phyloP scores from a whole-genome alignment of 2,797 vertebrate genomes.

The Hemibagrus guttatus region DNA sequence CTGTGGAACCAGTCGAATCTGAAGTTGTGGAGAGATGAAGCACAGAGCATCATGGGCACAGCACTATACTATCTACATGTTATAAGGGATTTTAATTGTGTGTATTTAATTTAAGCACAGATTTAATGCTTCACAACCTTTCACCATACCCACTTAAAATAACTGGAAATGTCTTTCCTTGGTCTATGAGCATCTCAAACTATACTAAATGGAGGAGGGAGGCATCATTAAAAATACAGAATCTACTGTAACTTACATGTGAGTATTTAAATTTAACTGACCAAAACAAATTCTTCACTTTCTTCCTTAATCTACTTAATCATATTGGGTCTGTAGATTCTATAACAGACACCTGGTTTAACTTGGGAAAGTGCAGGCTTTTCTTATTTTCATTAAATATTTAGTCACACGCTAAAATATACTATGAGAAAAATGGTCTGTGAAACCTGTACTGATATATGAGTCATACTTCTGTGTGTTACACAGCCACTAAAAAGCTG shows the following conservation, averaged over 20 bases:
- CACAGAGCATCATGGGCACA: constrained; percentile 48
- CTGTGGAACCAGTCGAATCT: neutral
- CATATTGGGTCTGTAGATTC: too few species aligned
- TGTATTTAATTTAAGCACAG: constrained; percentile 56
- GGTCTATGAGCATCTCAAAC: constrained; percentile 45
- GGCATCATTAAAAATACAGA: constrained; percentile 61
- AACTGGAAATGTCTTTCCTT: constrained; percentile 47
- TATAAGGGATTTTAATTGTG: constrained; percentile 64
- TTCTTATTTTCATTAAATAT: neutral
- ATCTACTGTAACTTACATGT: neutral
- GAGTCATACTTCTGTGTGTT: neutral
- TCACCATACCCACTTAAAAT: constrained; percentile 55
- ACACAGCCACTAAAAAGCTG: constrained; percentile 39
- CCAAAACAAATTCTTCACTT: neutral
- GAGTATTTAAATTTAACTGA: neutral
- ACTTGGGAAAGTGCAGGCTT: neutral
- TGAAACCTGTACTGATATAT: neutral
- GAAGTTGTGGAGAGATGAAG: constrained; percentile 50
- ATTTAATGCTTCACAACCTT: constrained; percentile 60
- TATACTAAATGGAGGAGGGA: constrained; percentile 50
- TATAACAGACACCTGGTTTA: neutral
- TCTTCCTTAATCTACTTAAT: neutral
- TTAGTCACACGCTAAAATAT: neutral
- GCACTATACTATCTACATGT: constrained; percentile 55
- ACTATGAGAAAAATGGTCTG: neutral